Evolutionary conservation across 2,113 vertebrate genomes (phyloP).

Genomic region (Sarotherodon lohbergeri): DNA sequence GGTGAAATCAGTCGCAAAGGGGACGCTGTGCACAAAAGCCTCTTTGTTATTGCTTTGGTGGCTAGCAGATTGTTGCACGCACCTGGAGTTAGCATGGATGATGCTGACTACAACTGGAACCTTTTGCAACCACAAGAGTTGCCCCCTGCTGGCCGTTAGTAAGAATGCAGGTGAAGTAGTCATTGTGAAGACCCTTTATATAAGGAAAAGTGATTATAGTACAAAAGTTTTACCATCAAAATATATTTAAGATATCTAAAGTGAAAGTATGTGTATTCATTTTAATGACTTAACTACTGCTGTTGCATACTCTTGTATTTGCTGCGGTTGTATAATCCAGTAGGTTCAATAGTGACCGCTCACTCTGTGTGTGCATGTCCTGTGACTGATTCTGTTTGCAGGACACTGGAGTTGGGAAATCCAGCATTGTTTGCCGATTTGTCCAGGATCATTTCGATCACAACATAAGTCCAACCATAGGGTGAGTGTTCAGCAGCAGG

Average conservation of each 20-base stretch:
- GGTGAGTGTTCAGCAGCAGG: constrained; percentile 68
- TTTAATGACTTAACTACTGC: not conserved
- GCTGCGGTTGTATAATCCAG: not conserved
- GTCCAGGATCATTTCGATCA: constrained; percentile 98
- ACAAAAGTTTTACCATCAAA: not conserved
- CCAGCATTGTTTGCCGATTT: constrained; percentile 94
- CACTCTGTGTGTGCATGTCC: not conserved
- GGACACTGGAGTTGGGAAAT: constrained; percentile 98
- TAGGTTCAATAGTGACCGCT: not conserved
- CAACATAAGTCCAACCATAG: constrained; percentile 96
- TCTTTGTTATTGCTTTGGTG: not conserved
- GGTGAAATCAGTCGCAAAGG: not conserved
- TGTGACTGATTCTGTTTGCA: constrained; percentile 48
- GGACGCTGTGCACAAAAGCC: not conserved
- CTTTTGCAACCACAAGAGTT: not conserved
- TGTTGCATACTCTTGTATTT: not conserved
- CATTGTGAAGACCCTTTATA: not conserved
- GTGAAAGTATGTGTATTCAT: not conserved
- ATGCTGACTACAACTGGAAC: not conserved
- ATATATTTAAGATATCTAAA: not conserved
- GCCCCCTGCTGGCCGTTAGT: not conserved
- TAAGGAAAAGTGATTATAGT: not conserved
- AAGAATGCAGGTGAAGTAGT: not conserved
- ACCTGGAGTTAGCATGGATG: not conserved
- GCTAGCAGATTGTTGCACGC: not conserved